Conservation (phyloP, 2,797 vertebrate species). For the Gymnothorax reevesii region DNA sequence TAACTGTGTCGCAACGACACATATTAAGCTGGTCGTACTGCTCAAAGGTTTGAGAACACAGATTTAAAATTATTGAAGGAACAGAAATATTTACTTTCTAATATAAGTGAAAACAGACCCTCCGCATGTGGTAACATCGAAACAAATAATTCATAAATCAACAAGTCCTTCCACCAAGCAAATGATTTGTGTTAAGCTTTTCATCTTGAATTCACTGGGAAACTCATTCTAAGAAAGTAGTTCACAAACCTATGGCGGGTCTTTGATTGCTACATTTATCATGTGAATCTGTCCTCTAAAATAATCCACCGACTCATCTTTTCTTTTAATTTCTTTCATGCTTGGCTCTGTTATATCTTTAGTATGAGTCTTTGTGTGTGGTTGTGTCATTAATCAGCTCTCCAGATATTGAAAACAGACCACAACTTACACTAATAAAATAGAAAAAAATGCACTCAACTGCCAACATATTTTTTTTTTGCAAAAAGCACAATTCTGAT, state of each 20-base stretch:
- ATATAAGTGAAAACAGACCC: slow-evolving; percentile 62
- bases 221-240: background rate
- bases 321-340: background rate
- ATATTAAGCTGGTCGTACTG: background rate
- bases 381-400: background rate
- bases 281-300: background rate
- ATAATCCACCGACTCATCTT: background rate
- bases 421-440: slow-evolving; percentile 10
- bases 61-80: slow-evolving; percentile 49
- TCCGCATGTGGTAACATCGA: slow-evolving; percentile 33
- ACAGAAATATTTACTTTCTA: slow-evolving; percentile 52
- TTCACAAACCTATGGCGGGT: background rate
- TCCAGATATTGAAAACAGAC: background rate
- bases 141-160: slow-evolving; percentile 24
- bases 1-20: background rate
- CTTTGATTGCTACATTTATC: background rate
- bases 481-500: background rate
- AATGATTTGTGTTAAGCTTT: background rate
- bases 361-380: background rate
- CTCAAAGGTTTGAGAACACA: background rate
- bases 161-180: slow-evolving; percentile 4
- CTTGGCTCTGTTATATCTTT: background rate
- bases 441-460: background rate
- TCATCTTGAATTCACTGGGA: slow-evolving; percentile 20
- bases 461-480: background rate